phyloP scores from a whole-genome alignment of 1,140 invertebrate genomes.

The Leptinotarsa undecemlineata region DNA sequence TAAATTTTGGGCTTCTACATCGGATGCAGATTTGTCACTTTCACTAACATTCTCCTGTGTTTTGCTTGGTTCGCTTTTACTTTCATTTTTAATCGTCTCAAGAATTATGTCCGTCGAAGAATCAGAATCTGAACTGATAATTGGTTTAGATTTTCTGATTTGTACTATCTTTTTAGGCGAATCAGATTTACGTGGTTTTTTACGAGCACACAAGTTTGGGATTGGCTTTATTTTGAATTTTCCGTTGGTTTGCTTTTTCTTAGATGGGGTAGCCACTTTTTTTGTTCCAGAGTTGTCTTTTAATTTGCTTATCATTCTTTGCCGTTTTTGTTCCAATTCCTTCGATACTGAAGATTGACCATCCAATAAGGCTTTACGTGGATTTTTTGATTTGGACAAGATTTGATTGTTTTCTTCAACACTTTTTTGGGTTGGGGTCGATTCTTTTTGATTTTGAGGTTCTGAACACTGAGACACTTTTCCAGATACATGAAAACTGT shows the following conservation, averaged over 20 bases:
- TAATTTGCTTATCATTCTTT: background rate
- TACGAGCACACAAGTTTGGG: background rate
- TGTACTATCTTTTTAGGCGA: background rate
- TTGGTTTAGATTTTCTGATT: background rate
- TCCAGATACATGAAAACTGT: no score
- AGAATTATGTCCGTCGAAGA: background rate
- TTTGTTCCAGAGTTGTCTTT: background rate
- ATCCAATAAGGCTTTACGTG: no score
- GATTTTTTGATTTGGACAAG: no score
- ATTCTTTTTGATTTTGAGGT: no score
- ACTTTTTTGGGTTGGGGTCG: no score
- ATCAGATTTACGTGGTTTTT: background rate
- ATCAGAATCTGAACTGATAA: background rate
- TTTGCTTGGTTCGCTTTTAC: background rate
- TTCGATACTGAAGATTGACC: background rate
- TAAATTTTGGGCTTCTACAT: slow-evolving; percentile 23
- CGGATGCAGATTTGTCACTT: slow-evolving; percentile 13
- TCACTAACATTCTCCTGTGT: background rate
- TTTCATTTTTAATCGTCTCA: background rate
- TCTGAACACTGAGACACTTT: no score
- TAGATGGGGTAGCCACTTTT: background rate
- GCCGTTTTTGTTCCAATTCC: slow-evolving; percentile 16
- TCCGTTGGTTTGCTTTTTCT: background rate
- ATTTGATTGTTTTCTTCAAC: background rate
- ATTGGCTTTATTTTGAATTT: slow-evolving; percentile 25